A percentile compares a stretch with the other conserved stretches of the same genome.
Conservation (phyloP, 2,888 invertebrate species). For the Liposcelis brunnea region DNA sequence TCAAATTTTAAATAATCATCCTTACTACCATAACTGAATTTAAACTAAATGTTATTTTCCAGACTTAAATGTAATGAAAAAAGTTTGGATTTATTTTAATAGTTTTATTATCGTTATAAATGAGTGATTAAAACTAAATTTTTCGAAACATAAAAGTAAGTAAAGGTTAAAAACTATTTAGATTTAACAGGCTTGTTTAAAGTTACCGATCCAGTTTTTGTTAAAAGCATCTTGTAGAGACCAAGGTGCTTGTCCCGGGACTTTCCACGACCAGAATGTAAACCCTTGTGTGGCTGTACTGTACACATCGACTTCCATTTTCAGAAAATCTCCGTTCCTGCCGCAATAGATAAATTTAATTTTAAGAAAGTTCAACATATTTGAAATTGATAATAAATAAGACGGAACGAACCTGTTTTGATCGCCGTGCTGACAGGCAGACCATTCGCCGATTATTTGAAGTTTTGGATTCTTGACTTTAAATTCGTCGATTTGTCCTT, state of each 20-base stretch:
- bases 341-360: too few species aligned
- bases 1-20: too few species aligned
- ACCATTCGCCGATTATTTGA: constrained; percentile 5
- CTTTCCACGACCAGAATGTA: constrained; percentile 6
- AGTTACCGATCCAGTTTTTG: neutral
- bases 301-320: neutral
- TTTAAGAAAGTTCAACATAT: too few species aligned
- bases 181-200: too few species aligned
- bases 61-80: too few species aligned
- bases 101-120: too few species aligned
- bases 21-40: too few species aligned
- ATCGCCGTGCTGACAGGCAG: neutral
- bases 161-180: neutral
- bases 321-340: neutral
- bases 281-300: neutral
- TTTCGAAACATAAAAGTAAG: neutral
- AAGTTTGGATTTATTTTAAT: too few species aligned
- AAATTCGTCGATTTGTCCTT: constrained; percentile 4
- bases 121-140: too few species aligned
- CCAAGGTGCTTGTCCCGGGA: neutral
- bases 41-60: too few species aligned
- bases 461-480: constrained; percentile 2
- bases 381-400: too few species aligned
- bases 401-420: too few species aligned
- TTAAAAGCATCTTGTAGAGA: constrained; percentile 2